Evolutionary conservation across 2,113 vertebrate genomes (phyloP).

Genomic region (Donacobius atricapilla): DNA sequence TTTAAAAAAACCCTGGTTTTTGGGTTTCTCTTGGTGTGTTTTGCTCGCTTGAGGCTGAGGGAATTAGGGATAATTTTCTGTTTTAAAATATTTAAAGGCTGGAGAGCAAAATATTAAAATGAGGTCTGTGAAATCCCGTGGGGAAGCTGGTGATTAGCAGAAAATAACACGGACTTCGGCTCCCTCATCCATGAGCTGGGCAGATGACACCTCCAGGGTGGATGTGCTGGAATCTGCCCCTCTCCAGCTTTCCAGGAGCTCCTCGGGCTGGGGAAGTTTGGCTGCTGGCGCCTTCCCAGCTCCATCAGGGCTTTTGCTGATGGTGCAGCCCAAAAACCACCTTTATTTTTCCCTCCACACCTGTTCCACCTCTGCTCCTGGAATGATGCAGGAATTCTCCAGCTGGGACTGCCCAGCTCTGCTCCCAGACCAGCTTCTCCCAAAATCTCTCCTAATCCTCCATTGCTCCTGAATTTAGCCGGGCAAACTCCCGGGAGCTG

Average conservation of each 20-base stretch:
- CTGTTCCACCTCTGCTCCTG: neutral
- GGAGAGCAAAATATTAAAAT: neutral
- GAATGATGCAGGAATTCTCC: neutral
- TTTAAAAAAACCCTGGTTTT: neutral
- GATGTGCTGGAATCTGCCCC: neutral
- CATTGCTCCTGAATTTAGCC: neutral
- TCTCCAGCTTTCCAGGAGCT: accelerated
- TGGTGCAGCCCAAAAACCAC: neutral
- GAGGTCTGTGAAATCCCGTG: neutral
- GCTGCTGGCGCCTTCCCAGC: neutral
- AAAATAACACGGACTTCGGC: accelerated
- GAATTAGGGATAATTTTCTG: neutral
- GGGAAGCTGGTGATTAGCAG: neutral
- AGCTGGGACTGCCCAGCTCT: neutral
- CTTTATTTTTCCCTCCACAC: neutral
- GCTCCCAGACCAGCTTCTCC: neutral
- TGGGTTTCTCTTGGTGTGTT: neutral
- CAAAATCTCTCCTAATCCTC: neutral
- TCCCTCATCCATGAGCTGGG: neutral
- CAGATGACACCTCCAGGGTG: neutral
- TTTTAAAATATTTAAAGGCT: neutral
- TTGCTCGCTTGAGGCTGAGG: neutral
- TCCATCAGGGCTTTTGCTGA: neutral
- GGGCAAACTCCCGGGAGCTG: accelerated
- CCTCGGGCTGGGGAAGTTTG: accelerated